A percentile compares a stretch with the other conserved stretches of the same genome.
Evolutionary conservation across 2,113 vertebrate genomes (phyloP).

Genomic region (Machaerirhynchus nigripectus): DNA sequence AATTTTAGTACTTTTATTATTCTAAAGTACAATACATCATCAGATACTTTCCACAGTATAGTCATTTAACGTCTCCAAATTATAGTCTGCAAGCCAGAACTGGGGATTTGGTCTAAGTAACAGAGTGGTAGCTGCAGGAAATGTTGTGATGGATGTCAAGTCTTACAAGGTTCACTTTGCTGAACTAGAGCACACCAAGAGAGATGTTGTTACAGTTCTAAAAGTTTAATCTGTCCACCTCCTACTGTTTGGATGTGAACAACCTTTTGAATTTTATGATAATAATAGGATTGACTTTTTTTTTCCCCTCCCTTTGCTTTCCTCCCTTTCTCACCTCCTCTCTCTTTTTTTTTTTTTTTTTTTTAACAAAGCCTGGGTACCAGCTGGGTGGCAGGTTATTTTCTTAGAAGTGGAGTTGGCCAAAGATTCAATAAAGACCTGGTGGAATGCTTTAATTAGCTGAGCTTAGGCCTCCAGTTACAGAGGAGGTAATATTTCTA

Average conservation of each 20-base stretch:
- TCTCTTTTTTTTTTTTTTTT: neutral
- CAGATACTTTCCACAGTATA: constrained; percentile 58
- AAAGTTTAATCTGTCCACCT: constrained; percentile 37
- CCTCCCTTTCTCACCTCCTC: neutral
- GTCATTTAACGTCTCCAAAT: constrained; percentile 51
- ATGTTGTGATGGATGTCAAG: constrained; percentile 40
- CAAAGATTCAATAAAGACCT: neutral
- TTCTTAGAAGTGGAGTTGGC: constrained; percentile 3
- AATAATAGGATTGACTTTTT: neutral
- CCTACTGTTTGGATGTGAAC: constrained; percentile 23
- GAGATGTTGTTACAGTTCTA: constrained; percentile 5
- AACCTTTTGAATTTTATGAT: constrained; percentile 13
- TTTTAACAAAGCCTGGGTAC: neutral
- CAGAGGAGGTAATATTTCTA: neutral
- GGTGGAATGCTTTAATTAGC: neutral
- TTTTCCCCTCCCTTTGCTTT: neutral
- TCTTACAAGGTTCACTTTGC: neutral
- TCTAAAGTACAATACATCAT: constrained; percentile 42
- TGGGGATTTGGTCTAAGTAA: constrained; percentile 37
- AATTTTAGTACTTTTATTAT: constrained; percentile 58
- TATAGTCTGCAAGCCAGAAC: constrained; percentile 21
- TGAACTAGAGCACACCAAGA: neutral
- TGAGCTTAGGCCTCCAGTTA: neutral
- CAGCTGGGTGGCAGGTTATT: constrained; percentile 9
- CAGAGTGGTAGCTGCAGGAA: constrained; percentile 25